Evolutionary conservation across 2,888 invertebrate species (phyloP), one percentile per base, ranked within the genome.

Genomic region (Scaptomyza flava): DNA sequence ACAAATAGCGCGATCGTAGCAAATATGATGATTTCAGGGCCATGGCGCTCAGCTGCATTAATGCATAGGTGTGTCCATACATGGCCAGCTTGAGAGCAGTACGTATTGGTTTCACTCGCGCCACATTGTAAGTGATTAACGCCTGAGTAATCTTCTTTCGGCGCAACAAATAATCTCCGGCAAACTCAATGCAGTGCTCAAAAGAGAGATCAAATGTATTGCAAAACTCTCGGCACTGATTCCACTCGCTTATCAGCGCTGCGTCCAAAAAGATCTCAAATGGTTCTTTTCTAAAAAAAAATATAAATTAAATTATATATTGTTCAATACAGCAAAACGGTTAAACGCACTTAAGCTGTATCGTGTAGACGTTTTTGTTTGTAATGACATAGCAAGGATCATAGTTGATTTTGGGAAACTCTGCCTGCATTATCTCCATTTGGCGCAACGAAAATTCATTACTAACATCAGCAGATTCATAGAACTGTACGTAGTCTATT

Each of bases 151-250:
- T 94, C 77, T 95, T 94, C 12, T 95, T 95, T 68, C 95, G 94
- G 4, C 95, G 93, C 87, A 98, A 93, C 86, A 96, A 93, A 91
- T 96, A 93, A 91, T 98, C 97, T 0, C 97, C 97, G 33, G 97
- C 96, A 79, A 95, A 94, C 89, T 96, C 96, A 73, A 98, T 93
- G 67, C 92, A 92, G 14, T 89, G 87, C 53, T 91, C 90, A 42
- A 90, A 91, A 7, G 90, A 87, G 2, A 92, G 79, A 87, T 92
- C 92, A 23, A 92, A 92, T 0, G 91, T 92, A 65, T 91, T 92
- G 73, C 92, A 92, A 63, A 92, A 92, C 60, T 92, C 92, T 27
- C 92, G 91, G 57, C 92, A 92, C 53, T 91, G 87, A 11, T 81
- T 84, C 91, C 92, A 92, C 48, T 89, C 87, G 12, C 88, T 86